Conservation (phyloP, 2,797 vertebrate genomes). For the Apogon talboti region DNA sequence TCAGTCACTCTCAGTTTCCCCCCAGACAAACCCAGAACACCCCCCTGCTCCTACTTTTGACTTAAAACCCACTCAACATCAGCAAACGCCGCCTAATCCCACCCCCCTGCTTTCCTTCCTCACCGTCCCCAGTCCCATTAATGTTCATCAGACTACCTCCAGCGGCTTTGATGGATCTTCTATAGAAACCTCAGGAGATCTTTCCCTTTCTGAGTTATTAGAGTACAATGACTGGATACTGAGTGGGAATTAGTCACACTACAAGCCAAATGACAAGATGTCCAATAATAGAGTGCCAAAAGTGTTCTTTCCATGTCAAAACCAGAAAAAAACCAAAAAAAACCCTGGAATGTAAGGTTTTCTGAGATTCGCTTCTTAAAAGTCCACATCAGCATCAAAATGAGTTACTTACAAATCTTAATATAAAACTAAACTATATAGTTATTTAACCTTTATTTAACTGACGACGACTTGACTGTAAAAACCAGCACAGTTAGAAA, state of each 20-base stretch:
- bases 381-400: background rate
- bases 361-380: background rate
- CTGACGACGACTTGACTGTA: no score
- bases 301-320: no score
- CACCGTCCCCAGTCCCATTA: conserved; percentile 43
- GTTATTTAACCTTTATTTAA: no score
- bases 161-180: background rate
- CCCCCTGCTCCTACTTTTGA: background rate
- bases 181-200: conserved; percentile 18
- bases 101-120: conserved; percentile 52
- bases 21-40: background rate
- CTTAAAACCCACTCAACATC: background rate
- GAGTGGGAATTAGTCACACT: conserved; percentile 8
- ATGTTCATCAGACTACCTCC: conserved; percentile 32
- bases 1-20: background rate
- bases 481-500: no score
- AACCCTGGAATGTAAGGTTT: background rate
- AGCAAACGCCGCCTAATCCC: background rate
- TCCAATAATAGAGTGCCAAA: no score
- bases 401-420: background rate
- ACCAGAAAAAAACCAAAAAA: no score
- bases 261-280: background rate
- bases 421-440: no score
- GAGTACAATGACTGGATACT: conserved; percentile 68
- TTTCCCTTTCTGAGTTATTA: conserved; percentile 57